phyloP scores from a whole-genome alignment of 2,888 invertebrate genomes.

The Notocelia uddmanniana region DNA sequence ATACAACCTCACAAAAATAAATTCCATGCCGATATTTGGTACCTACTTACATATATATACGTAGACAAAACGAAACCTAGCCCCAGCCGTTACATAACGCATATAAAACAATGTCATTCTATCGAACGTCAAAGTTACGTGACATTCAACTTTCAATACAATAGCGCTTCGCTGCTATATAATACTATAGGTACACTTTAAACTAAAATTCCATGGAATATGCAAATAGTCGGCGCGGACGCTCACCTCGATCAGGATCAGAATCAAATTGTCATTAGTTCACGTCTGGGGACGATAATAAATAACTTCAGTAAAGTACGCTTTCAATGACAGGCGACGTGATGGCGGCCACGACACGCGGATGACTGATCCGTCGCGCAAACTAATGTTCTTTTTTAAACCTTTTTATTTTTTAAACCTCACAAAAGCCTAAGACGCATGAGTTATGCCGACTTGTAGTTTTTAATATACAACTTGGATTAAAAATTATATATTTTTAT shows the following conservation, averaged over 20 bases:
- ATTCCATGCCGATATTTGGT: slow-evolving; percentile 7
- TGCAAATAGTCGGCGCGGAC: slow-evolving; percentile 44
- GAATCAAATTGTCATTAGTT: slow-evolving; percentile 74
- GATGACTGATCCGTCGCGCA: slow-evolving; percentile 82
- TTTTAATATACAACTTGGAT: slow-evolving; percentile 82
- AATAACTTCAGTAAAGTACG: slow-evolving; percentile 62
- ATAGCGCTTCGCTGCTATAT: slow-evolving; percentile 11
- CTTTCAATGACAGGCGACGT: slow-evolving; percentile 72
- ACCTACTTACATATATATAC: too few relatives aligned
- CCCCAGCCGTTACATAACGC: slow-evolving; percentile 3
- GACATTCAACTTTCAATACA: slow-evolving; percentile 20
- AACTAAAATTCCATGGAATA: slow-evolving; percentile 37
- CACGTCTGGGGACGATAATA: slow-evolving; percentile 61
- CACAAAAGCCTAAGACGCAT: slow-evolving; percentile 80
- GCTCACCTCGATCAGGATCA: slow-evolving; percentile 56
- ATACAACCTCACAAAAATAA: neutral
- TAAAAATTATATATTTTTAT: slow-evolving; percentile 78
- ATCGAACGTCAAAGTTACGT: slow-evolving; percentile 25
- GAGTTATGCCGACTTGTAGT: slow-evolving; percentile 83
- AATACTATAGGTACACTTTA: slow-evolving; percentile 21
- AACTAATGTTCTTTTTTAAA: slow-evolving; percentile 82
- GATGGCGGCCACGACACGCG: slow-evolving; percentile 71
- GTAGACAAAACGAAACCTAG: slow-evolving; percentile 7
- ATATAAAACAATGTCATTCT: slow-evolving; percentile 24
- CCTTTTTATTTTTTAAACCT: slow-evolving; percentile 74